phyloP scores from a whole-genome alignment of 2,113 vertebrate genomes.

The Paratilapia polleni region DNA sequence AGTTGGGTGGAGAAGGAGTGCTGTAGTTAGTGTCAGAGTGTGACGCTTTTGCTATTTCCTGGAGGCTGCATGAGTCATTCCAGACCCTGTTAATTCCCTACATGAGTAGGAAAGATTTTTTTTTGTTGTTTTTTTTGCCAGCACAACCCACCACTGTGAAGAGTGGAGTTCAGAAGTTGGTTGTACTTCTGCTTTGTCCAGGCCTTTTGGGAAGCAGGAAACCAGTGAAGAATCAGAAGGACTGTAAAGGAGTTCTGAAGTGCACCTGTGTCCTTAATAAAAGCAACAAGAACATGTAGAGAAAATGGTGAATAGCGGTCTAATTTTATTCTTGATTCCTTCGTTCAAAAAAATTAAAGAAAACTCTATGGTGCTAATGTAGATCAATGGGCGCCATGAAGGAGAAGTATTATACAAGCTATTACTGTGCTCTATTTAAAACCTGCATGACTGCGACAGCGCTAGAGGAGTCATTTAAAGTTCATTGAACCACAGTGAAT shows the following conservation, averaged over 20 bases:
- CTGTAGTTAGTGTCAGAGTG: background rate
- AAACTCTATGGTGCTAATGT: background rate
- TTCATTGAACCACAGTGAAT: slow-evolving; percentile 10
- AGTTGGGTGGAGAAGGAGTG: background rate
- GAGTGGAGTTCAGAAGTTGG: background rate
- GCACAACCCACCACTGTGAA: background rate
- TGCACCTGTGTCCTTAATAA: background rate
- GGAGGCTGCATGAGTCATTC: background rate
- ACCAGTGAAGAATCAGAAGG: background rate
- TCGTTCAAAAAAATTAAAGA: background rate
- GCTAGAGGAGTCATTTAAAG: slow-evolving; percentile 5
- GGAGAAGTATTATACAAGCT: slow-evolving; percentile 7
- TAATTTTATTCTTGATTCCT: background rate
- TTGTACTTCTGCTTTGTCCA: background rate
- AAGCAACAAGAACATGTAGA: background rate
- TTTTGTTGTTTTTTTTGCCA: background rate
- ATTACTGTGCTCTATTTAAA: slow-evolving; percentile 29
- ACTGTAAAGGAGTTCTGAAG: background rate
- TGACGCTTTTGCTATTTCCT: background rate
- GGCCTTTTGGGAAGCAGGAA: background rate
- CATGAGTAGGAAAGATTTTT: background rate
- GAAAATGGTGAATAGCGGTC: background rate
- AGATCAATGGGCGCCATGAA: background rate
- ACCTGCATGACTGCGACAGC: background rate
- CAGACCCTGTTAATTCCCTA: background rate